Percentiles rank a stretch among this genome's conserved stretches.
These are phyloP conservation scores for Brachionus calyciflorus DNA, from an alignment of 1,140 invertebrate species.

Conservation along the genomic window DNA sequence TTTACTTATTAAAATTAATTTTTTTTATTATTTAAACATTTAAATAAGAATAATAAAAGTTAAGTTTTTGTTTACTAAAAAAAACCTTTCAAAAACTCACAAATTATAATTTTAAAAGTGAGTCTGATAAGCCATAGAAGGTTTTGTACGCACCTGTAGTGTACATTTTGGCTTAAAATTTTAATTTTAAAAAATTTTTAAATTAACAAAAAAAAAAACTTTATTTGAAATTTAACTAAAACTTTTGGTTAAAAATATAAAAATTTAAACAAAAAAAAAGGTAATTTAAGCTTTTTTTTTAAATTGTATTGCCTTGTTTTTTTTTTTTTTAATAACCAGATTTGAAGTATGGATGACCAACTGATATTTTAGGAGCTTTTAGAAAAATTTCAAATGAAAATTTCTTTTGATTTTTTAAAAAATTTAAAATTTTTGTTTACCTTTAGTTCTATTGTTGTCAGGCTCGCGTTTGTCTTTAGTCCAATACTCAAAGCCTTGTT, in stretches of 20 bases:
- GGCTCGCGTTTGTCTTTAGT: constrained; percentile 22
- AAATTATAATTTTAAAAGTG: constrained; percentile 29
- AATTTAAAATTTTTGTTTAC: not conserved
- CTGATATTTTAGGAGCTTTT: constrained; percentile 26
- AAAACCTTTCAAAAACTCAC: no score
- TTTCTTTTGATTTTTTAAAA: not conserved
- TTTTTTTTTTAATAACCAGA: constrained; percentile 8
- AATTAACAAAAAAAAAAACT: not conserved
- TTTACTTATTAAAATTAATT: no score
- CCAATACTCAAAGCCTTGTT: constrained; percentile 45
- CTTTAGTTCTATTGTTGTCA: constrained; percentile 39
- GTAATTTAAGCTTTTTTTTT: not conserved
- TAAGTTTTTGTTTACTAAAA: no score
- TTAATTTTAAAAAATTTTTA: not conserved
- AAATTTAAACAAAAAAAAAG: constrained; percentile 6
- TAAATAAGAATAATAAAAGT: no score
- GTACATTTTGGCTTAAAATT: constrained; percentile 29
- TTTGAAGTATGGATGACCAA: constrained; percentile 42
- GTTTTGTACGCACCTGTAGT: constrained; percentile 44
- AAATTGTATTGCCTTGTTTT: not conserved
- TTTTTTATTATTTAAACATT: no score
- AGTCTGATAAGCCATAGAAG: constrained; percentile 37
- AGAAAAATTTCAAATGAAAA: constrained; percentile 30
- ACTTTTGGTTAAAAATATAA: no score
- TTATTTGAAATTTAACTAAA: constrained; percentile 30